Evolutionary conservation across 2,888 invertebrate genomes (phyloP), one percentile per base, ranked within the genome.

Genomic region (Podotricha telesiphe): DNA sequence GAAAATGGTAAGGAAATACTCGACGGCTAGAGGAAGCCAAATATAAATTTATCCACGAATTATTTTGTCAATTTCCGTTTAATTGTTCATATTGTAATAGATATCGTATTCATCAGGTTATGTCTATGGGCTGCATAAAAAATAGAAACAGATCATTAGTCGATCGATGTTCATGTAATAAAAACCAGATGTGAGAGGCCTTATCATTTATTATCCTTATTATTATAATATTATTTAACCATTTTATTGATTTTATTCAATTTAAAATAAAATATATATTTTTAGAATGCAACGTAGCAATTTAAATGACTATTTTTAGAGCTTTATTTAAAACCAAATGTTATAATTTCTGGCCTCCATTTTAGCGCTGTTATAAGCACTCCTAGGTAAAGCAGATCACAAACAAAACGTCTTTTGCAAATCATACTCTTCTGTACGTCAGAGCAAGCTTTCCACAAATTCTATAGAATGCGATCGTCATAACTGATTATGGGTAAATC

Each of bases 1-100:
- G 82, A 84, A 86, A 78, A 79, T 74, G 75, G 81, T 78, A 81
- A 81, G 81, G 80, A 81, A 85, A 86, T 80, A 85, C 82, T 78
- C 75, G 78, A 78, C 79, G 75, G 73, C 76, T 74, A 70, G 73
- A 77, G 75, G 81, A 81, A 81, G 78, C 78, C 78, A 73, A 74
- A 73, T 77, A 79, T 78, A n/a, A n/a, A n/a, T 80, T 61, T 58
- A 62, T 59, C 65, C 50, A n/a, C 45, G 63, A 50, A 59, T 68
- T 66, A 68, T 68, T 68, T 71, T 45, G 53, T 56, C 65, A 37
- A 71, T 68, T 53, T 51, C 68, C 61, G 65, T 50, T 62, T 45
- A 50, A 56, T 62, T 58, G 63, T 45, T 62, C 17, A 64, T 55
- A 34, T 50, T 42, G 48, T 71, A 68, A 56, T 65, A 51, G 37